Conservation (phyloP, 2,888 invertebrate genomes). For the Ctenicera cuprea region DNA sequence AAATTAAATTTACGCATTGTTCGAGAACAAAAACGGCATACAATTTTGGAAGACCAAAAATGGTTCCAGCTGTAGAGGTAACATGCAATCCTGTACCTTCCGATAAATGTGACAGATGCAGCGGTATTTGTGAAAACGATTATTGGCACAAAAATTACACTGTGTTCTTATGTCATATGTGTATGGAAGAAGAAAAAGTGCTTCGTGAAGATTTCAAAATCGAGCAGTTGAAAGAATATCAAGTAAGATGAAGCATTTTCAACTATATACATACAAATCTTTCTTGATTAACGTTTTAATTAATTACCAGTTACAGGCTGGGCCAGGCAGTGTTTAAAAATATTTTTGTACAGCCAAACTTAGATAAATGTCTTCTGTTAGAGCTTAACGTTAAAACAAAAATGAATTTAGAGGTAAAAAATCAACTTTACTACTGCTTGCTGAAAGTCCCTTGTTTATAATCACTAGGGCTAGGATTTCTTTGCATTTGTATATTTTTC, state of each 20-base stretch:
- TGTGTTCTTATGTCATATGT: constrained; percentile 71
- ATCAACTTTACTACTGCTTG: no score
- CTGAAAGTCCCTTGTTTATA: no score
- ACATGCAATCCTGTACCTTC: constrained; percentile 70
- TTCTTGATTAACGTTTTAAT: no score
- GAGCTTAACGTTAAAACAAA: no score
- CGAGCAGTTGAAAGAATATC: constrained; percentile 22
- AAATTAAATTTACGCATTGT: constrained; percentile 58
- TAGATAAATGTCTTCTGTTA: no score
- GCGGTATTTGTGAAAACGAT: constrained; percentile 70
- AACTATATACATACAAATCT: no score
- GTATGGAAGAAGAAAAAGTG: constrained; percentile 69
- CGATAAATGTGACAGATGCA: constrained; percentile 71
- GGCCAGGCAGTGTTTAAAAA: no score
- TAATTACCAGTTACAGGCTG: no score
- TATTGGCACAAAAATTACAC: constrained; percentile 72
- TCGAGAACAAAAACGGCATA: constrained; percentile 68
- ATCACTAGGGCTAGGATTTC: no score
- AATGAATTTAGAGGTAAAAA: no score
- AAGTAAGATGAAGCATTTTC: constrained; percentile 22
- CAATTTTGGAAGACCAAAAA: constrained; percentile 70
- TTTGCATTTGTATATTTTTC: no score
- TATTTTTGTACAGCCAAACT: no score
- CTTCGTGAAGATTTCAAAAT: constrained; percentile 26
- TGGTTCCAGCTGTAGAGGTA: constrained; percentile 71